phyloP scores from a whole-genome alignment of 2,888 invertebrate genomes.

The Phyto melanocephala region DNA sequence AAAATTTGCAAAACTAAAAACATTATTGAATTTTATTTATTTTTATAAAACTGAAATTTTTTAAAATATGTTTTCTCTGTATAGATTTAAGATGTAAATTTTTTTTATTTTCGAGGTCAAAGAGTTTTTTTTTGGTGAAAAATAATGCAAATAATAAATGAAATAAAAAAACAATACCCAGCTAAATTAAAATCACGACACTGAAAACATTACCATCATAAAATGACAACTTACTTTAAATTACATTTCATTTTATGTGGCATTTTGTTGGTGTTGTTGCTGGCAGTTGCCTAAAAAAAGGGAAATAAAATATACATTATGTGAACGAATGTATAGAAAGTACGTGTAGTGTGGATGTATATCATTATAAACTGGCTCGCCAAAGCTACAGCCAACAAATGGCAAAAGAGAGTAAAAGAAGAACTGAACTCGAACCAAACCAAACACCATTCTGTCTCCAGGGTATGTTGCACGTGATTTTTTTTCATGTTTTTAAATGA shows the following conservation, averaged over 20 bases:
- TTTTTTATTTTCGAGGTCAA: conserved; percentile 40
- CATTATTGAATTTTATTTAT: too few species aligned
- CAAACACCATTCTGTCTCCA: conserved; percentile 43
- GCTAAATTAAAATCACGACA: conserved; percentile 44
- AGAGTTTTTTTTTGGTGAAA: conserved; percentile 18
- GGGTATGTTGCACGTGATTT: conserved; percentile 55
- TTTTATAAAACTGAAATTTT: too few species aligned
- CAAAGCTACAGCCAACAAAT: conserved; percentile 22
- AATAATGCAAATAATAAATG: conserved; percentile 18
- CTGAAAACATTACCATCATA: conserved; percentile 43
- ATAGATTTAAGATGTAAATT: background rate
- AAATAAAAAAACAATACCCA: conserved; percentile 9
- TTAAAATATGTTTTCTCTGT: background rate
- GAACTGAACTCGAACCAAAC: conserved; percentile 17
- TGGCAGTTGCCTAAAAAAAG: conserved; percentile 17
- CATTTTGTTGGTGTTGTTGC: background rate
- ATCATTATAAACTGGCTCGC: conserved; percentile 29
- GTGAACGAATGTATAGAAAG: background rate
- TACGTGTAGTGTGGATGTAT: too few species aligned
- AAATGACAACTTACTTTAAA: conserved; percentile 59
- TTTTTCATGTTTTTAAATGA: conserved; percentile 45
- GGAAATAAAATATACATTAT: conserved; percentile 8
- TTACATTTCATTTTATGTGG: conserved; percentile 36
- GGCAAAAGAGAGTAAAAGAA: background rate
- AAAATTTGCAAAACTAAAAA: conserved; percentile 8